Evolutionary conservation across 2,797 vertebrate genomes (phyloP), one percentile per base, ranked within the genome.

Genomic region (Oophaga sylvatica): DNA sequence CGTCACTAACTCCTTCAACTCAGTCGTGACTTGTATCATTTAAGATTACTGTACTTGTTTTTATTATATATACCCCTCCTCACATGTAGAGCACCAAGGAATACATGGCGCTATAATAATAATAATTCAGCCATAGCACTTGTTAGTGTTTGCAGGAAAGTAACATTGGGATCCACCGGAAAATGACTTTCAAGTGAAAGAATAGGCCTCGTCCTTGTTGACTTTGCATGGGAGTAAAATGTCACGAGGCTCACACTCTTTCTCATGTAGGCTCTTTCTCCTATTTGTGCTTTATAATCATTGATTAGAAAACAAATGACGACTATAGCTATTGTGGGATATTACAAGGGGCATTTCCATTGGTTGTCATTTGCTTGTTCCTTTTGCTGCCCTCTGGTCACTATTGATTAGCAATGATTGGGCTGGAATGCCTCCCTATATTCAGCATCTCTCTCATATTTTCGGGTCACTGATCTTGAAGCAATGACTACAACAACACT

Each of bases 341-440:
- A 26, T 35, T 17, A 45, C 26, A 75, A 57, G 45, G 41, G 20
- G 56, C 20, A 45, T 65, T 57, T 57, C 11, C 59, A 45, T 53
- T 48, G 22, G 67, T 35, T 76, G 57, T 35, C 67, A 81, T 81
- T 80, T 75, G 70, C 41, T 65, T n/a, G 35, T 48, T 87, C 26
- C 57, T 31, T 19, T 77, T 11, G 2, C 26, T 68, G 41, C 80
- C 86, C 86, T 83, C 71, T 22, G 67, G 86, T 76, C 60, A 78
- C 48, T 56, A 26, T 87, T 87, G 86, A 87, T 78, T 48, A 29
- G 86, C 56, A 78, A 76, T 68, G 86, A 83, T 65, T 57, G 48
- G 29, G 22, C 26, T 83, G 13, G 48, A 53, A 67, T 35, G 62
- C 29, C 17, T 45, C 16, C 53, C 70, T 59, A 16, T 83, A 78